Conservation (phyloP, 2,113 vertebrate species). For the Corythornis vintsioides region DNA sequence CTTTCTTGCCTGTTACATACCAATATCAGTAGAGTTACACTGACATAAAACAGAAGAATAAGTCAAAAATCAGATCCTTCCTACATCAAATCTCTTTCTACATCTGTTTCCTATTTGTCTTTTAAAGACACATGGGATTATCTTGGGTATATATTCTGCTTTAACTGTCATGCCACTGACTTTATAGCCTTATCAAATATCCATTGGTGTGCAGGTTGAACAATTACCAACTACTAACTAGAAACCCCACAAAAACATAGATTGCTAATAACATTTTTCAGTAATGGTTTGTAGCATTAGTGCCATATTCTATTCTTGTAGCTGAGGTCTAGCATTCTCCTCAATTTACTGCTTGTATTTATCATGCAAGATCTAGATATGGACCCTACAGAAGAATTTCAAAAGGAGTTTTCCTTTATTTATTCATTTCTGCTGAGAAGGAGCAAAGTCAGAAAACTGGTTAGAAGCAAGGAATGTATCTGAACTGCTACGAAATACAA, state of each 20-base stretch:
- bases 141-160: conserved; percentile 32
- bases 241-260: not conserved
- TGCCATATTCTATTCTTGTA: conserved; percentile 14
- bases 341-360: not conserved
- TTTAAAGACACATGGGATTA: conserved; percentile 16
- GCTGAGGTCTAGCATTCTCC: not conserved
- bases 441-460: not conserved
- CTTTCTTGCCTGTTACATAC: not conserved
- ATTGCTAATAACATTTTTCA: conserved; percentile 34
- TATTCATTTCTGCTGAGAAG: not conserved
- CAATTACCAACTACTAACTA: conserved; percentile 7
- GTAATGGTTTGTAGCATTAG: not conserved
- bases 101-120: conserved; percentile 57
- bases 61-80: conserved; percentile 45
- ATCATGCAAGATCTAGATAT: not conserved
- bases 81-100: conserved; percentile 25
- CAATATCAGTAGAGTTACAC: not conserved
- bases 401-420: not conserved
- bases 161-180: conserved; percentile 32
- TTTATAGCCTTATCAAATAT: conserved; percentile 56
- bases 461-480: not conserved
- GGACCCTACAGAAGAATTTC: not conserved
- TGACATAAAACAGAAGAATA: conserved; percentile 44
- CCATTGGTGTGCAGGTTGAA: conserved; percentile 2
- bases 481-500: not conserved